These are phyloP conservation scores for Forbesichthys papilliferus DNA, from an alignment of 2,113 vertebrate species.

Conservation along the genomic window DNA sequence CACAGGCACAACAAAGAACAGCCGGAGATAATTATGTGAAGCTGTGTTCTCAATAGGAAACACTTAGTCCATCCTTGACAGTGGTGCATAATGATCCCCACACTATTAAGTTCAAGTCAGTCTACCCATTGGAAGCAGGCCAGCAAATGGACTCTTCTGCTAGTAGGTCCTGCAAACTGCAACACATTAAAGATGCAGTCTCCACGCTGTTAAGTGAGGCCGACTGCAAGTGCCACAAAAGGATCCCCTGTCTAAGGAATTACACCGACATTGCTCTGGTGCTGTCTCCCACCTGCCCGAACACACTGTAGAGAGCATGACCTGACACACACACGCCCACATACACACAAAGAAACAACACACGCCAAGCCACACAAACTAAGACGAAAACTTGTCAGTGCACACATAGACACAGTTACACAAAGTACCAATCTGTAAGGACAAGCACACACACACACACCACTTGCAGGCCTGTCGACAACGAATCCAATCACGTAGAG, in stretches of 20 bases:
- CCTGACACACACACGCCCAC: too few relatives aligned
- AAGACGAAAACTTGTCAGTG: neutral
- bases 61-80: constrained; percentile 46
- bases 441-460: neutral
- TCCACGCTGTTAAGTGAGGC: too few relatives aligned
- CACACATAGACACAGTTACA: neutral
- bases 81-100: constrained; percentile 49
- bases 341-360: too few relatives aligned
- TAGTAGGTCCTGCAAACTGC: too few relatives aligned
- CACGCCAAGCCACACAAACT: neutral
- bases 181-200: too few relatives aligned
- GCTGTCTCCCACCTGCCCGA: constrained; percentile 48
- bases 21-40: constrained; percentile 45
- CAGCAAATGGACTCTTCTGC: too few relatives aligned
- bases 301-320: neutral
- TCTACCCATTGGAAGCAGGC: too few relatives aligned
- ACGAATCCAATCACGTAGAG: constrained; percentile 73
- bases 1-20: constrained; percentile 42
- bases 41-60: constrained; percentile 30
- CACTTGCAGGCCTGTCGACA: constrained; percentile 45
- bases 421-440: too few relatives aligned
- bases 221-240: too few relatives aligned
- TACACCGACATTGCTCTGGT: constrained; percentile 8
- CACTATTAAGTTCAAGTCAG: too few relatives aligned
- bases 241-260: too few relatives aligned